Conservation (phyloP, 2,888 invertebrate species). For the Caenorhabditis japonica region DNA sequence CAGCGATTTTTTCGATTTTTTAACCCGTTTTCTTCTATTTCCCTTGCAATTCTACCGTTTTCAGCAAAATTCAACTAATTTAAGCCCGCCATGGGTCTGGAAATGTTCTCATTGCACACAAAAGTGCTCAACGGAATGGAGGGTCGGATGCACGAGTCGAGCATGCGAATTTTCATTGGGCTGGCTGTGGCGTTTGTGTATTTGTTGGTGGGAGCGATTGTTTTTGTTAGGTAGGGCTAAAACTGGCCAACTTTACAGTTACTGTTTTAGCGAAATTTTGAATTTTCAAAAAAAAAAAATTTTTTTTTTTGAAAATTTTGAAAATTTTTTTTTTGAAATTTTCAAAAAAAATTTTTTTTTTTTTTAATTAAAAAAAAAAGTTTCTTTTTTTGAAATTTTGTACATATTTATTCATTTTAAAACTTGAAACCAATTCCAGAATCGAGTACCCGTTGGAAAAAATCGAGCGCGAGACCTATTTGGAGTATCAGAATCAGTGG, state of each 20-base stretch:
- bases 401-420: not conserved
- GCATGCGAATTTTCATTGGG: conserved; percentile 65
- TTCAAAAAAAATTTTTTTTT: not conserved
- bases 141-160: conserved; percentile 63
- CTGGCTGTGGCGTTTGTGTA: conserved; percentile 78
- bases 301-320: not conserved
- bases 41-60: no score
- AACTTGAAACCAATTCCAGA: conserved; percentile 15
- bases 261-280: no score
- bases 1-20: no score
- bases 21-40: no score
- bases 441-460: conserved; percentile 67
- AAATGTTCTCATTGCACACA: conserved; percentile 66
- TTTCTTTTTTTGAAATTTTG: not conserved
- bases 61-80: no score
- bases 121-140: conserved; percentile 58
- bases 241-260: not conserved
- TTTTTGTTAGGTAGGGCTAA: conserved; percentile 80
- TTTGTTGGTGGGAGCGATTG: conserved; percentile 84
- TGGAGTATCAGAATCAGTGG: conserved; percentile 68
- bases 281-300: no score
- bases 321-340: not conserved
- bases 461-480: conserved; percentile 67
- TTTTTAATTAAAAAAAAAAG: not conserved
- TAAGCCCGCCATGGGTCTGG: conserved; percentile 63